Conservation (phyloP, 1,140 invertebrate species). For the Brachionus manjavacas region DNA sequence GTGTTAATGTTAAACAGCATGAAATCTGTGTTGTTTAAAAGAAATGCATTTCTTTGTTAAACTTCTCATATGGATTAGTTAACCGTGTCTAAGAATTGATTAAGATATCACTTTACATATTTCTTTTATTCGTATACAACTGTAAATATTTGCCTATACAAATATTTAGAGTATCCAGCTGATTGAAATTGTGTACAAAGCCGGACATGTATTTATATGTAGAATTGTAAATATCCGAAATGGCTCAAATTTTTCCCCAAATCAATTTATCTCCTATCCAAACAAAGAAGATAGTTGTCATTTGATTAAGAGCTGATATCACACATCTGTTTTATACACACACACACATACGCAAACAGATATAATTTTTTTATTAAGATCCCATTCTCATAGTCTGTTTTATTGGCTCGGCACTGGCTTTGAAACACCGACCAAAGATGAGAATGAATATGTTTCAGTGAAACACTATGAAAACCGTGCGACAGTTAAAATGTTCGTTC, state of each 20-base stretch:
- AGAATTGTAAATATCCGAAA: constrained; percentile 21
- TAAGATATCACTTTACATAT: constrained; percentile 22
- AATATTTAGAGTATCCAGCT: constrained; percentile 26
- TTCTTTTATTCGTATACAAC: not conserved
- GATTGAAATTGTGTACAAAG: not conserved
- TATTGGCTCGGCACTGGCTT: not conserved
- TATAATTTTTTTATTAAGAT: not conserved
- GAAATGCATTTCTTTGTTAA: not conserved
- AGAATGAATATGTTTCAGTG: not conserved
- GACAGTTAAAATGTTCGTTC: too few relatives aligned
- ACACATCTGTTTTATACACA: not conserved
- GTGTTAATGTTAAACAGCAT: not conserved
- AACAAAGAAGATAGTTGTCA: not conserved
- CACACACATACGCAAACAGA: not conserved
- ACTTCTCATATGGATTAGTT: not conserved
- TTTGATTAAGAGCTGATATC: constrained; percentile 1
- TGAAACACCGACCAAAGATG: not conserved
- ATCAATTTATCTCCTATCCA: not conserved
- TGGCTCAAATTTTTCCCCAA: not conserved
- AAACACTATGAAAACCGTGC: not conserved
- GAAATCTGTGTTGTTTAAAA: not conserved
- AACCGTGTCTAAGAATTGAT: not conserved
- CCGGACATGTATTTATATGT: not conserved
- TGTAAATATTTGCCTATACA: not conserved
- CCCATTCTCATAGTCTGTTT: not conserved